These are phyloP conservation scores for Menidia menidia DNA, from an alignment of 2,797 vertebrate genomes.

Conservation along the genomic window DNA sequence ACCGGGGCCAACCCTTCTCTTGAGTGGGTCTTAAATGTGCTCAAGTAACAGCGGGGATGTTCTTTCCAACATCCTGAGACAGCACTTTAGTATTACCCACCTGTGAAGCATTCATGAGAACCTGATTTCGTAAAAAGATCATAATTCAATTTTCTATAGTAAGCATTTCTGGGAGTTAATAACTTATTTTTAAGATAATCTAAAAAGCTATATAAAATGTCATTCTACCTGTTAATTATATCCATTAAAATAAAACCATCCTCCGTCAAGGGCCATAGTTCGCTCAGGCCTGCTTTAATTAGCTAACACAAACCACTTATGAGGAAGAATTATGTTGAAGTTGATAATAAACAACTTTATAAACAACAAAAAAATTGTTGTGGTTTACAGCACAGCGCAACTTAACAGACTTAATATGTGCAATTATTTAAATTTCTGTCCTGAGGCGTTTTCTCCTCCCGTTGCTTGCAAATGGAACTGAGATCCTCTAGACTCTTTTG, in stretches of 20 bases:
- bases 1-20: slow-evolving; percentile 71
- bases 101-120: slow-evolving; percentile 2
- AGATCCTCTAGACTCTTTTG: neutral
- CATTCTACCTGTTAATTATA: neutral
- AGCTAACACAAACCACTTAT: neutral
- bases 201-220: neutral
- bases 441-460: neutral
- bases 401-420: neutral
- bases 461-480: neutral
- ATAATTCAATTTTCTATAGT: neutral
- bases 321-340: neutral
- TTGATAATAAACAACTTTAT: neutral
- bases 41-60: slow-evolving; percentile 43
- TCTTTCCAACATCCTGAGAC: neutral
- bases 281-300: neutral
- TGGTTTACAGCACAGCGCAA: neutral
- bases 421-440: neutral
- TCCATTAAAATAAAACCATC: too few relatives aligned
- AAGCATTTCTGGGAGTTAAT: neutral
- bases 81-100: slow-evolving; percentile 4
- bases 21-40: slow-evolving; percentile 66
- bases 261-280: neutral
- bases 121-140: neutral
- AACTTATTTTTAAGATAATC: neutral
- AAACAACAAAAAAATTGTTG: neutral